A percentile compares a stretch with the other conserved stretches of the same genome.
Evolutionary conservation across 2,797 vertebrate species (phyloP).

Genomic region (Rhincodon typus): DNA sequence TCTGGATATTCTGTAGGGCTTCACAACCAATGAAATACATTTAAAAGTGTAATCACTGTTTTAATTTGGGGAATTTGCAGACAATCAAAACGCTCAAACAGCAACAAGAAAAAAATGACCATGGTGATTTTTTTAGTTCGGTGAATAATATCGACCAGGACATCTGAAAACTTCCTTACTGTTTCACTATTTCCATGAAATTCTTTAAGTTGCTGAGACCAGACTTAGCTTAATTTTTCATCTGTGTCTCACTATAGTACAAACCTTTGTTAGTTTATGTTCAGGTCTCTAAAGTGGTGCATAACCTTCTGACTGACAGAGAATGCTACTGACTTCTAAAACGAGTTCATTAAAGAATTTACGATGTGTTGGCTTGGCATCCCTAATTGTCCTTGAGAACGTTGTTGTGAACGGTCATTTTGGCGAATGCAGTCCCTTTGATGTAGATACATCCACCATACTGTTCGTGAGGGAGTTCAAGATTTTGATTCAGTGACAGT

Average conservation of each 20-base stretch:
- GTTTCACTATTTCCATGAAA: neutral
- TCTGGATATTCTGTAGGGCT: neutral
- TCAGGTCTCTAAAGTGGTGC: neutral
- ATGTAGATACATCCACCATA: too few species aligned
- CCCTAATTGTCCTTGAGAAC: too few species aligned
- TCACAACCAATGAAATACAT: neutral
- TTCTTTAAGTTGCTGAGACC: neutral
- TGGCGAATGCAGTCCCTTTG: too few species aligned
- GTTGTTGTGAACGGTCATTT: too few species aligned
- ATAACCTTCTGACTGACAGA: neutral
- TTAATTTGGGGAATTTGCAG: neutral
- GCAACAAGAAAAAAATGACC: neutral
- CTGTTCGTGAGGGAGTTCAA: too few species aligned
- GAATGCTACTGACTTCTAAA: neutral
- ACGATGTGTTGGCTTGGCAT: too few species aligned
- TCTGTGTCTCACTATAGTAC: neutral
- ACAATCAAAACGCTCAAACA: neutral
- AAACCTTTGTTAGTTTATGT: neutral
- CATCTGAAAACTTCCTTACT: neutral
- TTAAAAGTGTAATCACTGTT: neutral
- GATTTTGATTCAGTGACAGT: too few species aligned
- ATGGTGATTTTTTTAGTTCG: neutral
- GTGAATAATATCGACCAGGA: neutral
- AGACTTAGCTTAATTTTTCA: neutral
- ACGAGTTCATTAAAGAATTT: too few species aligned